A percentile compares a stretch with the other conserved stretches of the same genome.
phyloP scores from a whole-genome alignment of 2,888 invertebrate genomes.

The Agonopterix alstromeriana region DNA sequence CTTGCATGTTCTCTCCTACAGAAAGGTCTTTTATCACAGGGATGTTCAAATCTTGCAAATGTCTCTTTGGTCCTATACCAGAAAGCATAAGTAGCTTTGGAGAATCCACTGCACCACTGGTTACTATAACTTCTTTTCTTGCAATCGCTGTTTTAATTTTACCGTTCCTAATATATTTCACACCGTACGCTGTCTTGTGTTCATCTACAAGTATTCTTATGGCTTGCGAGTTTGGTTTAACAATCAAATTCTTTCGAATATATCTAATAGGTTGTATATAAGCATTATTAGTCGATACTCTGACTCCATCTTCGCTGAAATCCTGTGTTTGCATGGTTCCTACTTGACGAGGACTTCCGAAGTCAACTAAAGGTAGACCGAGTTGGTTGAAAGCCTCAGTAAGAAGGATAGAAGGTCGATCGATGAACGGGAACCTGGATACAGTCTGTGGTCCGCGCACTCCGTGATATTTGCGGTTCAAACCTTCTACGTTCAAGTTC shows the following conservation, averaged over 20 bases:
- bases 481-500: constrained; percentile 66
- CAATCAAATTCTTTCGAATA: constrained; percentile 62
- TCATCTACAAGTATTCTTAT: constrained; percentile 67
- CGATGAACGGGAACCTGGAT: constrained; percentile 77
- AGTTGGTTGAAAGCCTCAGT: constrained; percentile 75
- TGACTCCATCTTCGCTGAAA: constrained; percentile 68
- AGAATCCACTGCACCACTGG: constrained; percentile 86
- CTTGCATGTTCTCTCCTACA: constrained; percentile 83
- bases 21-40: constrained; percentile 73
- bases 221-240: constrained; percentile 70
- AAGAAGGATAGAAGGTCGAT: constrained; percentile 69
- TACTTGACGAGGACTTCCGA: constrained; percentile 69
- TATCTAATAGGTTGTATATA: constrained; percentile 79
- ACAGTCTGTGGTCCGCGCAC: constrained; percentile 77
- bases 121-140: constrained; percentile 83
- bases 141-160: constrained; percentile 73
- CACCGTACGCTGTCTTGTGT: constrained; percentile 41
- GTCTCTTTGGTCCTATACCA: constrained; percentile 81
- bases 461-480: constrained; percentile 75
- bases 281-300: constrained; percentile 79
- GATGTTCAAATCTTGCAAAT: constrained; percentile 75
- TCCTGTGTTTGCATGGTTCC: constrained; percentile 77
- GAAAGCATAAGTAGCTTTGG: constrained; percentile 88
- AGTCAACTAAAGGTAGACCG: constrained; percentile 74
- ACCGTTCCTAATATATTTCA: constrained; percentile 41